These are phyloP conservation scores for Paramisgurnus dabryanus DNA, from an alignment of 2,113 vertebrate genomes.

Conservation along the genomic window DNA sequence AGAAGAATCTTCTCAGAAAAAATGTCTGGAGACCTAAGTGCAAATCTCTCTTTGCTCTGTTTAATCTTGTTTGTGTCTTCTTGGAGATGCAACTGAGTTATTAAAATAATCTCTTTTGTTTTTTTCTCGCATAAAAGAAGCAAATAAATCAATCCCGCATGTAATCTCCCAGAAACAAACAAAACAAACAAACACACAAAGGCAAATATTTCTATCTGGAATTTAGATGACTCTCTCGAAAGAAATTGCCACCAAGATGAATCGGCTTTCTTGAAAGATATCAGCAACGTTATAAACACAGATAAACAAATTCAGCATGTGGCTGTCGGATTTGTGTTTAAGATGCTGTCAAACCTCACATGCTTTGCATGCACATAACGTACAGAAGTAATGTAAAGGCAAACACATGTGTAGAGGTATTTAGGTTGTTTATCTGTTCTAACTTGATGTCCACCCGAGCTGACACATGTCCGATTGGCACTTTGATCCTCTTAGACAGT, in stretches of 20 bases:
- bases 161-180: not conserved
- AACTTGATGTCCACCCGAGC: not conserved
- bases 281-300: conserved; percentile 13
- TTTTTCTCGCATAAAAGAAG: not conserved
- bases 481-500: not conserved
- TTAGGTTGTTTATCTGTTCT: conserved; percentile 36
- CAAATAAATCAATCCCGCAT: not conserved
- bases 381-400: not conserved
- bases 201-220: not conserved
- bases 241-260: not conserved
- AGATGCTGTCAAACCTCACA: not conserved
- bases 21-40: no score
- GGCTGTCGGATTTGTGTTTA: not conserved
- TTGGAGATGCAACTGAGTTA: not conserved
- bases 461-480: conserved; percentile 8
- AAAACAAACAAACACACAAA: not conserved
- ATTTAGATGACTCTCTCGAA: not conserved
- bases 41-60: no score
- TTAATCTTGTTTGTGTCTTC: not conserved
- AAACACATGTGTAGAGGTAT: conserved; percentile 8
- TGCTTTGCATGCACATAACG: not conserved
- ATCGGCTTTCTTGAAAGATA: conserved; percentile 1
- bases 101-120: not conserved
- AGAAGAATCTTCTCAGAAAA: no score
- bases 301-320: not conserved